Evolutionary conservation across 1,140 invertebrate genomes (phyloP).

Genomic region (Aradophagus sp.): DNA sequence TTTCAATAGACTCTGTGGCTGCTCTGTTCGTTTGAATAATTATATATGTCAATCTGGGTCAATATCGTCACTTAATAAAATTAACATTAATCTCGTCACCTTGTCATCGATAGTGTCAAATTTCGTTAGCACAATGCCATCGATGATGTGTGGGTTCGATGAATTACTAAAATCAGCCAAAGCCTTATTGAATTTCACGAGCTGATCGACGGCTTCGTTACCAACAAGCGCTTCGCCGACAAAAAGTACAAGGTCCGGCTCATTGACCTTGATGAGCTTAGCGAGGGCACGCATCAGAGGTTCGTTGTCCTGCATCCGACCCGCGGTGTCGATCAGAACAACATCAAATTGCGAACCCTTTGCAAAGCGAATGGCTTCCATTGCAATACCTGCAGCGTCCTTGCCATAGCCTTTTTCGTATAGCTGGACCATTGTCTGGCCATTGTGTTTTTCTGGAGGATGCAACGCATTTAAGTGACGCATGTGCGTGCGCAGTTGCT

Average conservation of each 20-base stretch:
- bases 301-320: conserved; percentile 99
- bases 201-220: conserved; percentile 99
- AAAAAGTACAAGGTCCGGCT: conserved; percentile 98
- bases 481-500: conserved; percentile 97
- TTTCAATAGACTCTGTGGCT: no score
- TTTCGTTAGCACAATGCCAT: conserved; percentile 98
- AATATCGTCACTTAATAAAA: no score
- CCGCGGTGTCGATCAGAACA: conserved; percentile 97
- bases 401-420: conserved; percentile 99
- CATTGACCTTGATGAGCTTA: conserved; percentile 92
- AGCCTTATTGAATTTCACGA: conserved; percentile 99
- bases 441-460: conserved; percentile 83
- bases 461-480: conserved; percentile 96
- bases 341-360: conserved; percentile 89
- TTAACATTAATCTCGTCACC: no score
- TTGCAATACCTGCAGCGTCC: conserved; percentile 97
- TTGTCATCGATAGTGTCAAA: conserved; percentile 99
- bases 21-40: no score
- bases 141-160: conserved; percentile 92
- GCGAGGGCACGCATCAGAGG: conserved; percentile 97
- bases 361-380: conserved; percentile 95
- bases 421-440: conserved; percentile 89
- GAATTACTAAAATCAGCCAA: conserved; percentile 90
- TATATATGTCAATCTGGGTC: no score
- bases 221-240: conserved; percentile 99